These are phyloP conservation scores for Chroicocephalus ridibundus DNA, from an alignment of 2,113 vertebrate species.

Conservation along the genomic window DNA sequence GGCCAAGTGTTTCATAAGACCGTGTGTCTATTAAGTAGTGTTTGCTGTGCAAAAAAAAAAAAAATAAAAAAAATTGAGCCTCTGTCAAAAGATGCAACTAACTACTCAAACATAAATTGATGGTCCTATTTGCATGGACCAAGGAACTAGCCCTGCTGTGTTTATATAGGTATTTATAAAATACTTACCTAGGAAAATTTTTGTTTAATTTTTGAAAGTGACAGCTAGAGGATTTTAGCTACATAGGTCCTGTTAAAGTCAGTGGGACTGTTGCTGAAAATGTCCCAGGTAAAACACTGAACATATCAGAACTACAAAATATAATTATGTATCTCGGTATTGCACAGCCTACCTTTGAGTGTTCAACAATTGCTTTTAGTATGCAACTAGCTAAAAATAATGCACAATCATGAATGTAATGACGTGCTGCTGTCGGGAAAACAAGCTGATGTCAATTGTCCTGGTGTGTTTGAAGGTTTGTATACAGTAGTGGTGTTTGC, in stretches of 20 bases:
- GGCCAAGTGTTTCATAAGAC: neutral
- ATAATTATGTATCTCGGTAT: neutral
- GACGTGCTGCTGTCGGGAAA: neutral
- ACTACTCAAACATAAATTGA: neutral
- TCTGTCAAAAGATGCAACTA: neutral
- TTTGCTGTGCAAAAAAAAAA: neutral
- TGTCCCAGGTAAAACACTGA: neutral
- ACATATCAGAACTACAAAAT: neutral
- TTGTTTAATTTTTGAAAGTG: neutral
- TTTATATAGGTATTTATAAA: neutral
- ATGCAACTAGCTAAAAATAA: neutral
- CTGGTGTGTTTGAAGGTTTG: neutral
- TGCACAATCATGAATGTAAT: neutral
- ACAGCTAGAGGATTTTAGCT: neutral
- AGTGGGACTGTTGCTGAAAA: neutral
- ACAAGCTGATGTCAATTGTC: neutral
- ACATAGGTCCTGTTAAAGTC: neutral
- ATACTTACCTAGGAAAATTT: neutral
- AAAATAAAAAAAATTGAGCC: neutral
- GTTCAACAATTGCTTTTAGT: neutral
- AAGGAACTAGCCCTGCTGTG: neutral
- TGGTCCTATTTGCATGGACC: neutral
- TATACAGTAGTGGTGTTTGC: neutral
- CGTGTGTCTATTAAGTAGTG: neutral
- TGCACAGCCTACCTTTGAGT: neutral